Evolutionary conservation across 2,113 vertebrate genomes (phyloP), one percentile per base, ranked within the genome.

Genomic region (Thalassoma bifasciatum): DNA sequence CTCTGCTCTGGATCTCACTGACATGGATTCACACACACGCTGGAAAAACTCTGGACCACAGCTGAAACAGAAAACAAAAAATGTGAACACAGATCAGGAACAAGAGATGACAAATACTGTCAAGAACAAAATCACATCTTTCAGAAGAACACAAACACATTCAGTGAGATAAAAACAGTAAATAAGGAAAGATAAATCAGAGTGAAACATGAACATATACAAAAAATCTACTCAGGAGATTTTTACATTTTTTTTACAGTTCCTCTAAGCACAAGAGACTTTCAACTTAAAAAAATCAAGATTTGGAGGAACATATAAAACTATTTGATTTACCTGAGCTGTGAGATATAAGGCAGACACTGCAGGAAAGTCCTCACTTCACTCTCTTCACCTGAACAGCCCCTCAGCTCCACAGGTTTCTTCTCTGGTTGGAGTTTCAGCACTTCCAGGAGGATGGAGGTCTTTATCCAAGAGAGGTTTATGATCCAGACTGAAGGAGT

Each of bases 1-100:
- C 40, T 78, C 65, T 38, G 61, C 24, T 66, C 75, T 75, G 75
- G 75, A 75, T 38, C 50, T 71, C 0, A 70, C 49, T 22, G 10
- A 51, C 8, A 79, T 16, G 11, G 13, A 10, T 1, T 49, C 0
- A 44, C 71, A 83, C 22, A 66, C 66, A 2, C 1, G 30, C 66
- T 83, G 81, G 70, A 83, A 79, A 50, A 83, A 83, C 2, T 34
- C 56, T 26, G 60, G 60, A 37, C 22, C 53, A 75, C 60, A 75
- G 14, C 81, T 83, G 2, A 21, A 61, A 78, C 50, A 72, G 51
- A 58, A 36, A 0, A 17, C n/a, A n/a, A 38, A 5, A 53, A 44
- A n/a, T 21, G 37, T 24, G n/a, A 61, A 17, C 22, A 16, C n/a
- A 36, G 36, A 12, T n/a, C n/a, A n/a, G n/a, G n/a, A n/a, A n/a